phyloP scores from a whole-genome alignment of 2,888 invertebrate species.

The Synergus laeviventris region DNA sequence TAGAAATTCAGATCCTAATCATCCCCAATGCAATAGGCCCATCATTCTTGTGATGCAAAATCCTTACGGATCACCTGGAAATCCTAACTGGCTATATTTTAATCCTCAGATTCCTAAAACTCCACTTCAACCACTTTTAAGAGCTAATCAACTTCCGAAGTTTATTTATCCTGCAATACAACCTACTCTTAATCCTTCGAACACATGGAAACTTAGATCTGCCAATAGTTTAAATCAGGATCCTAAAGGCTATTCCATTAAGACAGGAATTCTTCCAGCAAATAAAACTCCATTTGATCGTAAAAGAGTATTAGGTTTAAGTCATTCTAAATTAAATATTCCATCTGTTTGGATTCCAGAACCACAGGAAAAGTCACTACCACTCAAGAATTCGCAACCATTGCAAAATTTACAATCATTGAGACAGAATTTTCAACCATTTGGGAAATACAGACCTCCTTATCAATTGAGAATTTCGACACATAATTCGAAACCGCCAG shows the following conservation, averaged over 20 bases:
- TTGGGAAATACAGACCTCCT: neutral
- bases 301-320: neutral
- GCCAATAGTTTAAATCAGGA: neutral
- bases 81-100: neutral
- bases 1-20: neutral
- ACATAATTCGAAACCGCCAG: neutral
- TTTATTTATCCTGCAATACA: neutral
- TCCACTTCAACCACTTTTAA: neutral
- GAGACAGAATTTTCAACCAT: too few relatives aligned
- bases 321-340: neutral
- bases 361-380: neutral
- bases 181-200: neutral
- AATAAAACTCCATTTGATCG: neutral
- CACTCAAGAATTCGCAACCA: too few relatives aligned
- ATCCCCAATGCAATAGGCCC: conserved; percentile 45
- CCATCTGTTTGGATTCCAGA: neutral
- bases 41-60: conserved; percentile 47
- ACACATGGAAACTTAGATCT: neutral
- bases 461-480: neutral
- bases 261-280: neutral
- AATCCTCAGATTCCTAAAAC: neutral
- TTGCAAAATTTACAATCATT: neutral
- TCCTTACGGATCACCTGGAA: neutral
- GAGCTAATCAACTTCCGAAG: neutral
- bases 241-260: neutral